Evolutionary conservation across 2,888 invertebrate species (phyloP), one percentile per base, ranked within the genome.

Genomic region (Platynereis dumerilii): DNA sequence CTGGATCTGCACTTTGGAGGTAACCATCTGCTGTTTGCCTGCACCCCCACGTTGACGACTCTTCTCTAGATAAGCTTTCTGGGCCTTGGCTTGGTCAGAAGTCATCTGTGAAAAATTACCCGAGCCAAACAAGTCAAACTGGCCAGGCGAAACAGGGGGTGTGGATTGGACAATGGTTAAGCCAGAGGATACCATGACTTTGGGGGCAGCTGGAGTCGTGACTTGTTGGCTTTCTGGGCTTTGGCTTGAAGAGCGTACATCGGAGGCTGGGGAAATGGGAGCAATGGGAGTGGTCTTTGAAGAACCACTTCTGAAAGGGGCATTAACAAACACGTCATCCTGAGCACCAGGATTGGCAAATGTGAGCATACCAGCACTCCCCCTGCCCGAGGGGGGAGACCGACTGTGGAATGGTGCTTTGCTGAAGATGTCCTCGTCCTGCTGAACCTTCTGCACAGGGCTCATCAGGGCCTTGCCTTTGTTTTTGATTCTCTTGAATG

Each of bases 251-350:
- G 68, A 68, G 3, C 62, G 61, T 61, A 65, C 65, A 20, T 58
- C 65, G 28, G 53, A 29, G 20, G 45, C 55, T 12, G 68, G 68
- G 12, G 68, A 68, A 5, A 65, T 34, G 42, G 60, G 52, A n/a
- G 44, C 24, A 24, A 44, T 26, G n/a, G 48, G 48, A 12, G 34
- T 34, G 34, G 34, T 34, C 34, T 34, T 34, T 48, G 48, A 48
- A 5, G n/a, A 39, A 7, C 34, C n/a, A 27, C 52, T 60, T 58
- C 68, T 71, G 69, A 79, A 81, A 45, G 80, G 80, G n/a, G 77
- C 77, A 69, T 76, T 78, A 15, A 76, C 76, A 74, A 81, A 80
- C 5, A 78, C 69, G 27, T 62, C 62, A 24, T 64, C 64, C n/a
- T 17, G 26, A 2, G 48, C 64, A 20, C 58, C 64, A 27, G 58